A percentile compares a stretch with the other conserved stretches of the same genome.
Evolutionary conservation across 2,113 vertebrate genomes (phyloP).

Genomic region (Grammomys surdaster): DNA sequence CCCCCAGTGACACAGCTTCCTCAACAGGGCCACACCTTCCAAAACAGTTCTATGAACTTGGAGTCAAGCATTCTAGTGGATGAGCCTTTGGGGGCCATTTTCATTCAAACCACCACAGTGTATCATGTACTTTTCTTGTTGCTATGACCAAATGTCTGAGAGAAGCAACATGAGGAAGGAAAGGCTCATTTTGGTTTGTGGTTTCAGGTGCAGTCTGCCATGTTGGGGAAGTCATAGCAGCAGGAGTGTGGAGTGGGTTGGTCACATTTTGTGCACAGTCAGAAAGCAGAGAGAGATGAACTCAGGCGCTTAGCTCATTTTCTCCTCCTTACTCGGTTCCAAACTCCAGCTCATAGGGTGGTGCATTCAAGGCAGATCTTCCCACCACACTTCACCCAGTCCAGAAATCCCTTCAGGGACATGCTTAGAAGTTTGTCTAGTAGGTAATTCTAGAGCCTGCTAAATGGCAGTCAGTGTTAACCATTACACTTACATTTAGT

Average conservation of each 20-base stretch:
- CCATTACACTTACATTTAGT: neutral
- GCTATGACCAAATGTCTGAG: neutral
- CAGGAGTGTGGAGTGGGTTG: too few relatives aligned
- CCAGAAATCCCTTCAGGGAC: neutral
- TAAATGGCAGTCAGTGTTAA: neutral
- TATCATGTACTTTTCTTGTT: neutral
- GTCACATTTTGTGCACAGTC: neutral
- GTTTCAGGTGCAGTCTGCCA: neutral
- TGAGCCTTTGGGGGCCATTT: neutral
- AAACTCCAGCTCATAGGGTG: neutral
- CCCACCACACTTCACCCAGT: neutral
- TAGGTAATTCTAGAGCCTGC: neutral
- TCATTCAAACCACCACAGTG: neutral
- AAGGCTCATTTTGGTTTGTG: neutral
- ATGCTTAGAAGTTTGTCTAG: neutral
- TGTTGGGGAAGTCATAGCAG: neutral
- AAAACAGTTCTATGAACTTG: neutral
- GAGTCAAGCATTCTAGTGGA: neutral
- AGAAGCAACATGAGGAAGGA: neutral
- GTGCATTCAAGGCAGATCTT: neutral
- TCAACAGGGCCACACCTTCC: neutral
- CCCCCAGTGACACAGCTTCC: neutral
- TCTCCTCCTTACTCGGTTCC: too few relatives aligned
- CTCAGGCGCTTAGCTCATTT: neutral
- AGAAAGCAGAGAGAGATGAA: too few relatives aligned